phyloP scores from a whole-genome alignment of 1,140 invertebrate genomes.

The Leptinotarsa undecemlineata region DNA sequence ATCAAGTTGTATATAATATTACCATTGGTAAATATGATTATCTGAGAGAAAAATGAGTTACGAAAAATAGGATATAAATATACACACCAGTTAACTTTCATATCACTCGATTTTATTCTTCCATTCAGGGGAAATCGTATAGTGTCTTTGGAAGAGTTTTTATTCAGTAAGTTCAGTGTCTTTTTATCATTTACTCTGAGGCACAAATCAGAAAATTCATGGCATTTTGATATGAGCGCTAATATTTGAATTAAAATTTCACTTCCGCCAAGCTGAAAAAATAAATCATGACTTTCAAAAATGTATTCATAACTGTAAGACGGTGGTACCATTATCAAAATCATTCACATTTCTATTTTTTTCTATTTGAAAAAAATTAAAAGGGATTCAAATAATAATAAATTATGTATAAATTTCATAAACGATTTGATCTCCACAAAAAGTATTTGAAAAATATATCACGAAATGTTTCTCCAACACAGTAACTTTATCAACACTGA shows the following conservation, averaged over 20 bases:
- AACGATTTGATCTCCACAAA: too few relatives aligned
- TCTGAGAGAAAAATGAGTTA: too few relatives aligned
- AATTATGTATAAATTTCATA: too few relatives aligned
- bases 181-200: constrained; percentile 64
- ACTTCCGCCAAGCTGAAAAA: constrained; percentile 54
- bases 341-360: too few relatives aligned
- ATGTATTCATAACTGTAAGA: neutral
- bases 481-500: too few relatives aligned
- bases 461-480: too few relatives aligned
- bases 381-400: too few relatives aligned
- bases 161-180: constrained; percentile 65
- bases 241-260: constrained; percentile 56
- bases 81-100: constrained; percentile 68
- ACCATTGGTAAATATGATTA: too few relatives aligned
- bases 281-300: neutral
- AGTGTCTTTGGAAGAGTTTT: constrained; percentile 56
- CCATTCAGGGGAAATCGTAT: constrained; percentile 64
- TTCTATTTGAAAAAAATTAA: too few relatives aligned
- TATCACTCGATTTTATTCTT: constrained; percentile 62
- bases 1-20: too few relatives aligned
- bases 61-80: neutral
- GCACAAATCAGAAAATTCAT: constrained; percentile 64
- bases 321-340: too few relatives aligned
- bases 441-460: too few relatives aligned
- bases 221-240: constrained; percentile 57